Conservation (phyloP, 2,113 vertebrate species). For the Damaliscus lunatus region DNA sequence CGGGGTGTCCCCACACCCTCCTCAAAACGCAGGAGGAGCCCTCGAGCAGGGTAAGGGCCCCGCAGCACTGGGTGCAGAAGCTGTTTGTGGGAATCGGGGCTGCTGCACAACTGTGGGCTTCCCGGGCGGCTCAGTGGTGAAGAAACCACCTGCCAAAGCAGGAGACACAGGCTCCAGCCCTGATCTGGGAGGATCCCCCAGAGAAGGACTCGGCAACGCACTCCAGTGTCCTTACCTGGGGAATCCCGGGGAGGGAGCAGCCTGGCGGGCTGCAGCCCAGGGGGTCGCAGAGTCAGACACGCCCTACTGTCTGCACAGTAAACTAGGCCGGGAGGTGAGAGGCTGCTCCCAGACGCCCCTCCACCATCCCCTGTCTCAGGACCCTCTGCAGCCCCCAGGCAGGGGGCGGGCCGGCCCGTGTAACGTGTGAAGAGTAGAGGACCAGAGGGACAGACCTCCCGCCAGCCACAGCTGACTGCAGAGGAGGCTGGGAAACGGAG, state of each 20-base stretch:
- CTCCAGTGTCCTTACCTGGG: neutral
- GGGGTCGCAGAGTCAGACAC: neutral
- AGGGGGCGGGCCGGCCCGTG: neutral
- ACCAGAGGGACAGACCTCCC: accelerated
- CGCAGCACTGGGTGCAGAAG: accelerated
- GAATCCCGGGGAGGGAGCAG: neutral
- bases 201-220: neutral
- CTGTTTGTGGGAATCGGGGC: accelerated
- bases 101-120: neutral
- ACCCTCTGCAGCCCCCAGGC: neutral
- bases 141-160: neutral
- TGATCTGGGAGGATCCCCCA: accelerated
- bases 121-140: accelerated
- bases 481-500: neutral
- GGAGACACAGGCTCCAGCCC: neutral
- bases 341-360: neutral
- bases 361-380: too few species aligned
- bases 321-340: neutral
- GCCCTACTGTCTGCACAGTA: neutral
- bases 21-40: neutral
- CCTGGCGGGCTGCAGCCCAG: neutral
- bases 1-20: neutral
- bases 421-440: neutral
- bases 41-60: neutral
- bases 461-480: neutral